Evolutionary conservation across 2,113 vertebrate genomes (phyloP).

Genomic region (chimpanzee (Pan troglodytes)): NHGRI_mPanTro3-v2.1_pri NC_072402.2:90186501-90187000

Average conservation of each 20-base stretch:
- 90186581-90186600: background rate
- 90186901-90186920: background rate
- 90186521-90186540: accelerated
- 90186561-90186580: background rate
- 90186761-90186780: background rate
- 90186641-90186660: background rate
- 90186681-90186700: background rate
- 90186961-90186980: background rate
- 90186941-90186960: background rate
- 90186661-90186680: background rate
- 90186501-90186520: background rate
- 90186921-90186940: background rate
- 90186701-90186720: background rate
- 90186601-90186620: background rate
- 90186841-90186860: background rate
- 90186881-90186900: background rate
- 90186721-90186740: background rate
- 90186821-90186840: background rate
- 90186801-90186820: background rate
- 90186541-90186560: background rate
- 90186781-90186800: accelerated
- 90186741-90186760: background rate
- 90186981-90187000: background rate
- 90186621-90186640: background rate
- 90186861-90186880: background rate